These are phyloP conservation scores for Platypus cylindrus DNA, from an alignment of 2,888 invertebrate genomes.

Conservation along the genomic window DNA sequence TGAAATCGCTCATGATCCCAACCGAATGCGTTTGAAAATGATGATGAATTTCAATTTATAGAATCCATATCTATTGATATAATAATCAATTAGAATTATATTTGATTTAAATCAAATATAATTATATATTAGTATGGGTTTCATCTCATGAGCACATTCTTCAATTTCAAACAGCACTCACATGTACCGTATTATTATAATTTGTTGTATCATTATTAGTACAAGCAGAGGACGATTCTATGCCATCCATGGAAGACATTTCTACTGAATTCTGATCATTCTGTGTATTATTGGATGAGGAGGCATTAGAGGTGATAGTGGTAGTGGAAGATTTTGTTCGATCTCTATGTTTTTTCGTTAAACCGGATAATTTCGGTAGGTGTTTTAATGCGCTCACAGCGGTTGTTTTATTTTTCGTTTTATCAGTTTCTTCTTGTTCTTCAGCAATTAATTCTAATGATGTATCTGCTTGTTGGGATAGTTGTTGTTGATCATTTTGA, in stretches of 20 bases:
- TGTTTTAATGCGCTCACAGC: slow-evolving; percentile 41
- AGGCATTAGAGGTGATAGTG: too few species aligned
- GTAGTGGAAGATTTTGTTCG: too few species aligned
- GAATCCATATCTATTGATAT: too few species aligned
- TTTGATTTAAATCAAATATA: too few species aligned
- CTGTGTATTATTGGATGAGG: slow-evolving; percentile 17
- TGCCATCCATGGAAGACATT: slow-evolving; percentile 14
- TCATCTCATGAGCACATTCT: too few species aligned
- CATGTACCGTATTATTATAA: slow-evolving; percentile 14
- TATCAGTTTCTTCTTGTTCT: slow-evolving; percentile 45
- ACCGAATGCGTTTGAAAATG: too few species aligned
- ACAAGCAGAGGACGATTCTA: slow-evolving; percentile 18
- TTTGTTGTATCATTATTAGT: slow-evolving; percentile 17
- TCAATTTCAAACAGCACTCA: slow-evolving; percentile 15
- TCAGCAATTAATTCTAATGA: slow-evolving; percentile 56
- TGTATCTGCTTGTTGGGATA: slow-evolving; percentile 35
- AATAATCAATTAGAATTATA: too few species aligned
- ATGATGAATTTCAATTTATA: too few species aligned
- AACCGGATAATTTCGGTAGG: slow-evolving; percentile 44
- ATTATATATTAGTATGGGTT: too few species aligned
- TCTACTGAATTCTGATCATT: slow-evolving; percentile 26
- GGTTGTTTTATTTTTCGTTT: slow-evolving; percentile 33
- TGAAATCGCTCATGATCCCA: too few species aligned
- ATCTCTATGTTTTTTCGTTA: slow-evolving; percentile 14
- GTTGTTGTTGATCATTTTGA: slow-evolving; percentile 53